Evolutionary conservation across 23 tunicate genomes (phyloP).

Genomic region (Corella eumyota): DNA sequence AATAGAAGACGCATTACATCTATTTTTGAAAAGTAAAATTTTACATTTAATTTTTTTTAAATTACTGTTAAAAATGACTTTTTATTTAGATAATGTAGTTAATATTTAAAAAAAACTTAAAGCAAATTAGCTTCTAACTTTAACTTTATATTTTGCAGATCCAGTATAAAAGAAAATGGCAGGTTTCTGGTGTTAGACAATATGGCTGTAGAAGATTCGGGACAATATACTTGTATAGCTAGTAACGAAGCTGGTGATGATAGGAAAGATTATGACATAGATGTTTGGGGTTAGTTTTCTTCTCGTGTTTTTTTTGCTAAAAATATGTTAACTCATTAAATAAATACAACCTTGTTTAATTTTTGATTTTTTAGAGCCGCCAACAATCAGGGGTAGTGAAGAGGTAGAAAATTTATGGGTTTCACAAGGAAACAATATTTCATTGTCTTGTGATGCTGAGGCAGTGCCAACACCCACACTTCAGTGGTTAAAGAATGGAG

Average conservation of each 20-base stretch:
- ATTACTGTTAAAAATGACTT: background rate
- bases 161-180: conserved; percentile 8
- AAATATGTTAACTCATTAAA: background rate
- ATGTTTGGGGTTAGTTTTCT: conserved; percentile 46
- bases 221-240: conserved; percentile 64
- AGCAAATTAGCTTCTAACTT: background rate
- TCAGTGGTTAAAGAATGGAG: conserved; percentile 66
- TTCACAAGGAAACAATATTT: conserved; percentile 56
- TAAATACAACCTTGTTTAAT: conserved; percentile 2
- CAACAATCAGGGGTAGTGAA: conserved; percentile 40
- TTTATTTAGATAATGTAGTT: background rate
- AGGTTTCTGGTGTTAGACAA: conserved; percentile 39
- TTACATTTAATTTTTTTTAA: background rate
- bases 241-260: conserved; percentile 61
- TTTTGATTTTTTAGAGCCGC: conserved; percentile 37
- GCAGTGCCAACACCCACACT: conserved; percentile 67
- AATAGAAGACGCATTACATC: conserved; percentile 40
- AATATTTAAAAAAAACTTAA: background rate
- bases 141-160: conserved; percentile 8
- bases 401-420: conserved; percentile 50
- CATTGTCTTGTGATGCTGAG: conserved; percentile 75
- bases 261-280: conserved; percentile 40
- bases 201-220: conserved; percentile 57
- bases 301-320: background rate
- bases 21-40: conserved; percentile 25